These are phyloP conservation scores for Trissolcus basalis DNA, from an alignment of 1,140 invertebrate genomes.

Conservation along the genomic window DNA sequence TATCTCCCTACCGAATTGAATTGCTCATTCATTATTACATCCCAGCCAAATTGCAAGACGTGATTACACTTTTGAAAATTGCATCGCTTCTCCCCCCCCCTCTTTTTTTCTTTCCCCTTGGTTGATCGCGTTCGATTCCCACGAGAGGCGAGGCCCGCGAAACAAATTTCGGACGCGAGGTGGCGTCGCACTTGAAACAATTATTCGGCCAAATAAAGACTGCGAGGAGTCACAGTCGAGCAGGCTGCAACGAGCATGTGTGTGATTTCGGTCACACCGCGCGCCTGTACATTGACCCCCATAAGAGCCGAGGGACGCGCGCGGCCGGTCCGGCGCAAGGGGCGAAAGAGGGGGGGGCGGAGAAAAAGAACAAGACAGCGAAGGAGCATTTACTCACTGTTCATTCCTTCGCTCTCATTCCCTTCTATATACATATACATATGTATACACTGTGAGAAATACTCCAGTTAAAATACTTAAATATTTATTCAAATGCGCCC, in stretches of 20 bases:
- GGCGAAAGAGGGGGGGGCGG: constrained; percentile 38
- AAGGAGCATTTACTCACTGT: constrained; percentile 63
- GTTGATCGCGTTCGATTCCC: constrained; percentile 21
- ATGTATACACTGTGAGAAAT: constrained; percentile 55
- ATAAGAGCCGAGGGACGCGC: constrained; percentile 51
- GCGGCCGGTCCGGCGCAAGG: constrained; percentile 32
- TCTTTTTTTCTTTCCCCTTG: no score
- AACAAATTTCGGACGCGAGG: constrained; percentile 39
- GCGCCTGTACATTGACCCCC: constrained; percentile 75
- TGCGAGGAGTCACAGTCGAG: constrained; percentile 68
- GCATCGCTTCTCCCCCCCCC: no score
- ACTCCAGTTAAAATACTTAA: constrained; percentile 57
- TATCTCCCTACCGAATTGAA: no score
- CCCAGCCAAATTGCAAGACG: no score
- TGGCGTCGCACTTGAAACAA: constrained; percentile 47
- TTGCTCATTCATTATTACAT: no score
- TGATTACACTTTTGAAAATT: no score
- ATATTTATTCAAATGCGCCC: constrained; percentile 54
- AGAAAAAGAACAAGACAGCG: constrained; percentile 63
- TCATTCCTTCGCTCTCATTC: constrained; percentile 60
- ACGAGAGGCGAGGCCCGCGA: constrained; percentile 16
- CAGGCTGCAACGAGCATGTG: constrained; percentile 71
- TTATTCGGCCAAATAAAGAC: constrained; percentile 60
- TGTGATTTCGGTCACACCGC: constrained; percentile 75
- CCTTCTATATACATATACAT: constrained; percentile 56